Evolutionary conservation across 2,888 invertebrate genomes (phyloP).

Genomic region (Dryomyza anilis): DNA sequence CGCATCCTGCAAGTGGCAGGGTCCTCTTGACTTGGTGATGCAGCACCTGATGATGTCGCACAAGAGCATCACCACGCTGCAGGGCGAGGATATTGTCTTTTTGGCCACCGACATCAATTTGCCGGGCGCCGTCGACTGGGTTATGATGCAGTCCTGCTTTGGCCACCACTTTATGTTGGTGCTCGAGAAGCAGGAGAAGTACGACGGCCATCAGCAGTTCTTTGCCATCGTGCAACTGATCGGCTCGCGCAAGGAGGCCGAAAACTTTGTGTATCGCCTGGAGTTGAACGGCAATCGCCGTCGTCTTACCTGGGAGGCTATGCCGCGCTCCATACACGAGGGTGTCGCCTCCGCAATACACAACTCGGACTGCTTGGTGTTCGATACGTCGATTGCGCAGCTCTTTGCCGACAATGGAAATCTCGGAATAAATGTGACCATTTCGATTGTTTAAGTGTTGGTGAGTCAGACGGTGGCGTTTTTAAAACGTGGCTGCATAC

Average conservation of each 20-base stretch:
- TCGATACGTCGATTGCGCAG: conserved; percentile 97
- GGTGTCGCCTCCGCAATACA: conserved; percentile 97
- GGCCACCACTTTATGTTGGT: conserved; percentile 99
- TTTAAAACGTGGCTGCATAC: conserved; percentile 39
- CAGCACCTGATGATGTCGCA: conserved; percentile 95
- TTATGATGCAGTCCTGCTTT: conserved; percentile 99
- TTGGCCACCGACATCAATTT: conserved; percentile 99
- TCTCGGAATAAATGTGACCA: conserved; percentile 98
- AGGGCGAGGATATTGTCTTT: conserved; percentile 99
- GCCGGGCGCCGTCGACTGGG: conserved; percentile 99
- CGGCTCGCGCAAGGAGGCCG: conserved; percentile 97
- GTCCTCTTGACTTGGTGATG: conserved; percentile 97
- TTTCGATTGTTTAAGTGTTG: conserved; percentile 77
- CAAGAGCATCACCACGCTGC: conserved; percentile 97
- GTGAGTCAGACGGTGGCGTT: conserved; percentile 36
- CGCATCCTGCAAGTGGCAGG: conserved; percentile 99
- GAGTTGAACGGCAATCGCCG: conserved; percentile 95
- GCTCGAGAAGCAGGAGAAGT: conserved; percentile 97
- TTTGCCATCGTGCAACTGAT: conserved; percentile 99
- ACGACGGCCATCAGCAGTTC: conserved; percentile 94
- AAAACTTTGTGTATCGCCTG: conserved; percentile 96
- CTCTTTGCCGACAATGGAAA: conserved; percentile 99
- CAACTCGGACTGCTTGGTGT: conserved; percentile 97
- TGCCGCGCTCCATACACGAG: conserved; percentile 98
- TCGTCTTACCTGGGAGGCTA: conserved; percentile 98